Percentiles rank a stretch among this genome's conserved stretches.
Conservation (phyloP, 1,140 invertebrate genomes). For the Meloidogyne exigua region DNA sequence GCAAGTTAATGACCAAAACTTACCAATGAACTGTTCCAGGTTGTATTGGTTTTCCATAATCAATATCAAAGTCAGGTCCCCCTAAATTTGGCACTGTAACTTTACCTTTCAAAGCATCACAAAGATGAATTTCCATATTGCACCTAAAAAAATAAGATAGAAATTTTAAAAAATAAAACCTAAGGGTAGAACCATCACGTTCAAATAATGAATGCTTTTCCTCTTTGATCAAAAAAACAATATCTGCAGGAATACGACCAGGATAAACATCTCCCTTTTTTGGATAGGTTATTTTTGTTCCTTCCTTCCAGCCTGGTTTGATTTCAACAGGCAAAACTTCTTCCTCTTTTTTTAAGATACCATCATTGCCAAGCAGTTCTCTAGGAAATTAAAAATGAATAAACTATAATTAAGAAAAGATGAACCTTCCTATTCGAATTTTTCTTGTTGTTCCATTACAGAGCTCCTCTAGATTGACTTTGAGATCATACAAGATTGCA, state of each 20-base stretch:
- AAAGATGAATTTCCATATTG: background rate
- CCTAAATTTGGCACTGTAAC: background rate
- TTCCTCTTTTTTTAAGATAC: background rate
- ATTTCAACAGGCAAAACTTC: background rate
- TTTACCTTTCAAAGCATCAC: background rate
- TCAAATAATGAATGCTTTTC: background rate
- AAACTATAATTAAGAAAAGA: too few species aligned
- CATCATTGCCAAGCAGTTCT: background rate
- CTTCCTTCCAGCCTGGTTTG: background rate
- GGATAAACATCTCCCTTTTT: background rate
- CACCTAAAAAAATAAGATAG: background rate
- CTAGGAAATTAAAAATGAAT: background rate
- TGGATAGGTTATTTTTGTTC: background rate
- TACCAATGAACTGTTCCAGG: background rate
- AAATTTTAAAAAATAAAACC: background rate
- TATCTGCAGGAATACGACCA: constrained; percentile 4
- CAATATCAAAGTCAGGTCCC: background rate
- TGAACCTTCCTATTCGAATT: background rate
- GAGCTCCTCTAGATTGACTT: background rate
- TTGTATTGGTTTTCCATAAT: constrained; percentile 1
- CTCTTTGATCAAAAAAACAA: background rate
- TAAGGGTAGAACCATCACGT: background rate
- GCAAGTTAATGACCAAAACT: too few species aligned
- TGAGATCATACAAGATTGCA: background rate
- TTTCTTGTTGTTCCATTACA: background rate